A percentile compares a stretch with the other conserved stretches of the same genome.
phyloP scores from a whole-genome alignment of 2,888 invertebrate genomes.

The Apomyelois bistriatella region DNA sequence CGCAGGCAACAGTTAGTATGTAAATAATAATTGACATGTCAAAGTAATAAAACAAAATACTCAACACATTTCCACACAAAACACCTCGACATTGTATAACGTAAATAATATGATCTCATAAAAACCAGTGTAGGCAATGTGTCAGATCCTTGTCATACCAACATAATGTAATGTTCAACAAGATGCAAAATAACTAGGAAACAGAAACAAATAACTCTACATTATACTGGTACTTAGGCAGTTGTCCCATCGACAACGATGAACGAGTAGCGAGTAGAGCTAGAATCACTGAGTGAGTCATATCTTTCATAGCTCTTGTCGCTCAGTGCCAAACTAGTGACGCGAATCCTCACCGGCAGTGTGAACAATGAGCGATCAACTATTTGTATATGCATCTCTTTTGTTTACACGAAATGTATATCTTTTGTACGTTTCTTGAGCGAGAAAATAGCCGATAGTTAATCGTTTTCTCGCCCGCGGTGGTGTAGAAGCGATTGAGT shows the following conservation, averaged over 20 bases:
- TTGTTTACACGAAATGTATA: slow-evolving; percentile 15
- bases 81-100: not conserved
- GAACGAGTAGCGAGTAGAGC: not conserved
- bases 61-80: not conserved
- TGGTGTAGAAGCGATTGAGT: no score
- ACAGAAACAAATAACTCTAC: not conserved
- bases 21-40: no score
- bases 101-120: slow-evolving; percentile 2
- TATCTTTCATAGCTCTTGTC: slow-evolving; percentile 16
- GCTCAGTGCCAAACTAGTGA: slow-evolving; percentile 18
- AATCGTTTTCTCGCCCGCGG: not conserved
- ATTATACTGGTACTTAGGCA: no score
- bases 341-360: slow-evolving; percentile 13
- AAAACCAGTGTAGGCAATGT: not conserved
- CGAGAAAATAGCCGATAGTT: slow-evolving; percentile 14
- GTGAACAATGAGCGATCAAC: slow-evolving; percentile 20
- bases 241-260: not conserved
- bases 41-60: not conserved
- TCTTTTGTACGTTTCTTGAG: slow-evolving; percentile 16
- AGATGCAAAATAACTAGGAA: not conserved
- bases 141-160: slow-evolving; percentile 4
- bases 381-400: slow-evolving; percentile 20
- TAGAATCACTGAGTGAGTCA: slow-evolving; percentile 14
- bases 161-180: slow-evolving; percentile 5
- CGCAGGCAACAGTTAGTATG: no score